Conservation (phyloP, 2,888 invertebrate species). For the Orthonevra nobilis region DNA sequence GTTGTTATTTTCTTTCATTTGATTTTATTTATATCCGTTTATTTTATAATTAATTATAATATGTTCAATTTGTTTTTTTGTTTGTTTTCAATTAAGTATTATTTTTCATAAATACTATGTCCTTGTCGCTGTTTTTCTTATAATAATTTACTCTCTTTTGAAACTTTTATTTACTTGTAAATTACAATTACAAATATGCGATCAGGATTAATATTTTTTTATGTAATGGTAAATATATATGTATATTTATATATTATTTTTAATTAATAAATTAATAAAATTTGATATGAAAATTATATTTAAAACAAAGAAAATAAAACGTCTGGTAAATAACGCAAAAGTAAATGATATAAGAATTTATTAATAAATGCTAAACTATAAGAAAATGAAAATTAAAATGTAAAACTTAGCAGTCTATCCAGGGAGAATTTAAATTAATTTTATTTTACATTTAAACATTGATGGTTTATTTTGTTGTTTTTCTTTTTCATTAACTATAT, state of each 20-base stretch:
- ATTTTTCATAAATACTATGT: conserved; percentile 73
- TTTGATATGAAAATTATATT: conserved; percentile 45
- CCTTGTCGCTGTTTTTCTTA: conserved; percentile 68
- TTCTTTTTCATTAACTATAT: conserved; percentile 48
- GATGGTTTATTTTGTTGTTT: conserved; percentile 49
- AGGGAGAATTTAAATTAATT: conserved; percentile 63
- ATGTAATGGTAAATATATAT: conserved; percentile 45
- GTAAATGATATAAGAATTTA: conserved; percentile 12
- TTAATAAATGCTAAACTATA: conserved; percentile 21
- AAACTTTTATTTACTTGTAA: conserved; percentile 58
- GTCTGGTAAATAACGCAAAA: background rate
- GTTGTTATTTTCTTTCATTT: conserved; percentile 20
- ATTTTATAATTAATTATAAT: conserved; percentile 63
- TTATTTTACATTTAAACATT: conserved; percentile 64
- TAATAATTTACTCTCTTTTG: conserved; percentile 49
- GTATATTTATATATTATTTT: conserved; percentile 32
- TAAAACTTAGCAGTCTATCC: conserved; percentile 65
- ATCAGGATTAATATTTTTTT: conserved; percentile 44
- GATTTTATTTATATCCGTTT: conserved; percentile 52
- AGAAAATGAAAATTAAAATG: conserved; percentile 32
- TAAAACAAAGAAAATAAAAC: background rate
- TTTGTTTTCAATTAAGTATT: too few relatives aligned
- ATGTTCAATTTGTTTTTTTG: conserved; percentile 62
- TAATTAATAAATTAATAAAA: conserved; percentile 53
- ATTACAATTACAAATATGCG: conserved; percentile 57